Evolutionary conservation across 2,797 vertebrate genomes (phyloP).

Genomic region (Decapterus maruadsi): DNA sequence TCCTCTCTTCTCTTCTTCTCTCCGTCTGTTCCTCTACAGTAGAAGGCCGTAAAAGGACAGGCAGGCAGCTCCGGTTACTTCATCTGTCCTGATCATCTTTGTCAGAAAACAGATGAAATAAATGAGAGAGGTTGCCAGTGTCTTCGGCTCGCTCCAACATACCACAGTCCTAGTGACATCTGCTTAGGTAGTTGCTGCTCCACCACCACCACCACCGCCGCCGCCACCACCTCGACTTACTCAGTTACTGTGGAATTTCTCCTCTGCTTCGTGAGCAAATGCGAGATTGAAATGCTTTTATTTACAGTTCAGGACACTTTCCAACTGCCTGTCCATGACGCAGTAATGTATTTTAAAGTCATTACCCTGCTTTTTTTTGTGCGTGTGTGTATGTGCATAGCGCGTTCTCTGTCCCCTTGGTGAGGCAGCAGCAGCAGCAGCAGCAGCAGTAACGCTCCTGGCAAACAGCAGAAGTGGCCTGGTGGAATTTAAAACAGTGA

Average conservation of each 20-base stretch:
- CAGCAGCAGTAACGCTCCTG: slow-evolving; percentile 43
- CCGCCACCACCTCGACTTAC: slow-evolving; percentile 64
- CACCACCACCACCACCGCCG: slow-evolving; percentile 34
- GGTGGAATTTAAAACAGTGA: slow-evolving; percentile 56
- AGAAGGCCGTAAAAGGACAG: slow-evolving; percentile 61
- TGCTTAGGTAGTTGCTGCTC: slow-evolving; percentile 82
- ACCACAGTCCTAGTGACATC: slow-evolving; percentile 80
- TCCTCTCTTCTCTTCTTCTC: slow-evolving; percentile 23
- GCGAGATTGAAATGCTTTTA: slow-evolving; percentile 83
- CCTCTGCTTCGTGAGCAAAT: slow-evolving; percentile 61
- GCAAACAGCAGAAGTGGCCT: slow-evolving; percentile 55
- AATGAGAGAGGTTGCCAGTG: slow-evolving; percentile 71
- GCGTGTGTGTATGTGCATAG: slow-evolving; percentile 33
- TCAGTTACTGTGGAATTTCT: slow-evolving; percentile 82
- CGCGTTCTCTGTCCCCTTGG: slow-evolving; percentile 58
- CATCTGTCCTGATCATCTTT: slow-evolving; percentile 71
- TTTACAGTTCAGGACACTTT: slow-evolving; percentile 80
- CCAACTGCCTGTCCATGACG: slow-evolving; percentile 78
- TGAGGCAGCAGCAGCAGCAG: slow-evolving; percentile 24
- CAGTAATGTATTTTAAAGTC: slow-evolving; percentile 80
- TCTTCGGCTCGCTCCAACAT: slow-evolving; percentile 61
- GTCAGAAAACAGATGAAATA: slow-evolving; percentile 75
- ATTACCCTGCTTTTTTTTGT: slow-evolving; percentile 66
- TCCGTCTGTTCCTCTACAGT: slow-evolving; percentile 54
- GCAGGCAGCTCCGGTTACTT: slow-evolving; percentile 70